Evolutionary conservation across 2,888 invertebrate genomes (phyloP), one percentile per base, ranked within the genome.

Genomic region (Cremastinae sp.): DNA sequence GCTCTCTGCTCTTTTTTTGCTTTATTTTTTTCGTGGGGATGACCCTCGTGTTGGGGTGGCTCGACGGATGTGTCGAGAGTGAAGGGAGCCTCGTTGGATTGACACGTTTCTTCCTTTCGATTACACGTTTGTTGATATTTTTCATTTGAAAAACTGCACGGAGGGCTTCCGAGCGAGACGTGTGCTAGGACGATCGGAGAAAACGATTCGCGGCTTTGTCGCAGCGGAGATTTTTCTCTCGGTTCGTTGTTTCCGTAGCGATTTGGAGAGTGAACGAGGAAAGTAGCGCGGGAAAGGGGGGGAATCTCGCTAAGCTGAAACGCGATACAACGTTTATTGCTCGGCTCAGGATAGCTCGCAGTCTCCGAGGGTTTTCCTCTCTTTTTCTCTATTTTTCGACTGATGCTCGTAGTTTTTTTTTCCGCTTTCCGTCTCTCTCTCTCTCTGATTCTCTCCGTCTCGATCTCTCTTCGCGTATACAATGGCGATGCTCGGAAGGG

Each of bases 241-340:
- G n/a, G n/a, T n/a, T n/a, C 9, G 7, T 45, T 2, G 43, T 45
- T 47, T 45, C 28, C 43, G 22, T 12, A 38, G 41, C 28, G 28
- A 45, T 61, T 14, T 16, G 10, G 45, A 20, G 28, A 61, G 28
- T 47, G 43, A 9, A 36, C 34, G 61, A 22, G 47, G 41, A 8
- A 18, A 28, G 12, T 2, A 20, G 34, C 16, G 0, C 12, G 36
- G 20, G 14, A 53, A 54, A 14, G 10, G 18, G 12, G 9, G 28
- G 9, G 22, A n/a, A 22, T 36, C 68, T 62, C 41, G 59, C 16
- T 9, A 22, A 66, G 56, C 34, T 8, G 56, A 47, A 62, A 62
- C 16, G 18, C 61, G 59, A 59, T 47, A 49, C 68, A 51, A 69
- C 69, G 76, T 73, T 76, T 73, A 73, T 76, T 76, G 69, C 76